Evolutionary conservation across 2,113 vertebrate species (phyloP), one percentile per base, ranked within the genome.

Genomic region (Micronycteris hirsuta): DNA sequence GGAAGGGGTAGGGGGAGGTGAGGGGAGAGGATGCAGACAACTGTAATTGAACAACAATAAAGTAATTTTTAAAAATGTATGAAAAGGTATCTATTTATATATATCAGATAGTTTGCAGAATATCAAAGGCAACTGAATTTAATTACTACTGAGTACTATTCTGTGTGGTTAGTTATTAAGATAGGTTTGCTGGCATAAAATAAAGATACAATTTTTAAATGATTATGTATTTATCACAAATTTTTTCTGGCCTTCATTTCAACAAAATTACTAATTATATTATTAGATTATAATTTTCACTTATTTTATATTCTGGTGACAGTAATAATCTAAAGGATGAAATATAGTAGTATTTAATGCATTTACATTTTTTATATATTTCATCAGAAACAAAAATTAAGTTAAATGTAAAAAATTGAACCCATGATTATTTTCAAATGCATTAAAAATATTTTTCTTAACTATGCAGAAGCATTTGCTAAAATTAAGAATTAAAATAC

Each of bases 371-470:
- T 80, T 71, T 49, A 83, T 89, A 19, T 85, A 83, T 38, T 85
- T 82, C 45, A 91, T 77, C 49, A 95, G 45, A 67, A 92, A 84
- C 83, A 10, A 13, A 83, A 95, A 88, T 88, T 67, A 86, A 95
- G 77, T 88, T 67, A 67, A 95, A 58, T 86, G 31, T 63, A 83
- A 89, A 65, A 93, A 77, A 5, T 52, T 63, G 33, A 89, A 82
- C 54, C 77, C 67, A 36, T 61, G 81, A 61, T 86, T 28, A 95
- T 88, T 84, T 83, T 78, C 41, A 74, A 68, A 4, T 89, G 2
- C 74, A 73, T 92, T 54, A 45, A 43, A 73, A 20, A 93, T 92
- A 77, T 43, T 89, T 95, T 90, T 91, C 43, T 90, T 82, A 96
- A 68, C 96, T 96, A 93, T 70, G 38, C 3, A 85, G 52, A 88